Evolutionary conservation across 1,140 invertebrate species (phyloP).

Genomic region (Eriocheir sinensis): DNA sequence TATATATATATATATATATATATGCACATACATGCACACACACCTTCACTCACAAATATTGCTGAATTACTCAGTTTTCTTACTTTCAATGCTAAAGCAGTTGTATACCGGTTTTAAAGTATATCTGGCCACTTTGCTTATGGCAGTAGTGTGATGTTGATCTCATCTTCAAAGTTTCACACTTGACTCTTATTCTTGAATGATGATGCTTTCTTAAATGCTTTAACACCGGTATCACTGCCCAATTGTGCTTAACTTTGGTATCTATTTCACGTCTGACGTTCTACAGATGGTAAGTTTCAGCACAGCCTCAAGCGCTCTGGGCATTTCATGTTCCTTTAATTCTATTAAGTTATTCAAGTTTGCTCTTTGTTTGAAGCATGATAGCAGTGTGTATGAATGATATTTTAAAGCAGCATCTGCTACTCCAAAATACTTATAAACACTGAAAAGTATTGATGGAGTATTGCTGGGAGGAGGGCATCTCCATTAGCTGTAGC

Average conservation of each 20-base stretch:
- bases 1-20: conserved; percentile 4
- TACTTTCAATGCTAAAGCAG: conserved; percentile 73
- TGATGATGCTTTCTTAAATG: conserved; percentile 63
- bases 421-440: conserved; percentile 54
- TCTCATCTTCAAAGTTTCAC: conserved; percentile 1
- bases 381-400: conserved; percentile 60
- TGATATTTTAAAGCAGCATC: conserved; percentile 42
- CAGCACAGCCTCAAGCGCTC: conserved; percentile 69
- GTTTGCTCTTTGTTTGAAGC: conserved; percentile 65
- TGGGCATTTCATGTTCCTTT: conserved; percentile 58
- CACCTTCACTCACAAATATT: conserved; percentile 58
- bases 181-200: neutral
- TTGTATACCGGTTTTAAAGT: conserved; percentile 75
- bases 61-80: conserved; percentile 65
- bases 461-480: conserved; percentile 61
- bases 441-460: conserved; percentile 54
- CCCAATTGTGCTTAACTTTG: conserved; percentile 74
- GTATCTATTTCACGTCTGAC: conserved; percentile 77
- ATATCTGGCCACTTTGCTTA: conserved; percentile 68
- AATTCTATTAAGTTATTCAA: conserved; percentile 58
- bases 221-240: conserved; percentile 73
- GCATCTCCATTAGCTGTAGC: conserved; percentile 13
- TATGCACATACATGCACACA: neutral
- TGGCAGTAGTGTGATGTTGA: conserved; percentile 39
- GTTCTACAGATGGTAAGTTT: conserved; percentile 75